These are phyloP conservation scores for Pristionchus entomophagus DNA, from an alignment of 2,888 invertebrate genomes.

Conservation along the genomic window DNA sequence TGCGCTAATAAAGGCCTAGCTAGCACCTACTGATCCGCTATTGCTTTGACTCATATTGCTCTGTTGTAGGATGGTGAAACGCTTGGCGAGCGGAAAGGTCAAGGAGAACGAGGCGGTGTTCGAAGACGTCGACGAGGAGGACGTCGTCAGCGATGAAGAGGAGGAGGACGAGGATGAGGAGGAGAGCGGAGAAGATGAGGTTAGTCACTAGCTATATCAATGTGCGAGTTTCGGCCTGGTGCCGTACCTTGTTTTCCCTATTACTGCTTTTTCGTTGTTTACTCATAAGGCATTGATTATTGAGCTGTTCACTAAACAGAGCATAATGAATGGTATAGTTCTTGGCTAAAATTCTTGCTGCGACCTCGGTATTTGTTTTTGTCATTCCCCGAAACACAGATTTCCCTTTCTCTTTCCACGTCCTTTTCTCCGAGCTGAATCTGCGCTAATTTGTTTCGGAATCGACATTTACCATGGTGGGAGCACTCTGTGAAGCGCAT, in stretches of 20 bases:
- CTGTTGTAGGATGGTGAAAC: constrained; percentile 25
- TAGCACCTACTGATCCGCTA: background rate
- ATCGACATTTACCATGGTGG: too few relatives aligned
- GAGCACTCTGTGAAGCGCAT: too few relatives aligned
- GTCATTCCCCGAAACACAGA: background rate
- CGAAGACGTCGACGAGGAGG: constrained; percentile 41
- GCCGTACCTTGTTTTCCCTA: background rate
- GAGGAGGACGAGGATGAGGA: constrained; percentile 47
- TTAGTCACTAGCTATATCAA: too few relatives aligned
- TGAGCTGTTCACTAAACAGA: background rate
- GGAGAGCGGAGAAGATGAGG: constrained; percentile 30
- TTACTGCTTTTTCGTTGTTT: background rate
- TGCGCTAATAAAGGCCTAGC: background rate
- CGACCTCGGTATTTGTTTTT: too few relatives aligned
- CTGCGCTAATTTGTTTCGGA: too few relatives aligned
- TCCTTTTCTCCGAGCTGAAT: too few relatives aligned
- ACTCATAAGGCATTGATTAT: background rate
- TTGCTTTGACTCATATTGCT: background rate
- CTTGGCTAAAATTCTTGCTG: too few relatives aligned
- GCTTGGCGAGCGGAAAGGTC: background rate
- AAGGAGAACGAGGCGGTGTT: constrained; percentile 10
- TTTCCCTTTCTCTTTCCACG: too few relatives aligned
- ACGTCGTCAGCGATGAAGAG: background rate
- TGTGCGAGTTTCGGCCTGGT: background rate
- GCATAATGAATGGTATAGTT: too few relatives aligned